Evolutionary conservation across 2,888 invertebrate genomes (phyloP), one percentile per base, ranked within the genome.

Genomic region (Tholera decimalis): DNA sequence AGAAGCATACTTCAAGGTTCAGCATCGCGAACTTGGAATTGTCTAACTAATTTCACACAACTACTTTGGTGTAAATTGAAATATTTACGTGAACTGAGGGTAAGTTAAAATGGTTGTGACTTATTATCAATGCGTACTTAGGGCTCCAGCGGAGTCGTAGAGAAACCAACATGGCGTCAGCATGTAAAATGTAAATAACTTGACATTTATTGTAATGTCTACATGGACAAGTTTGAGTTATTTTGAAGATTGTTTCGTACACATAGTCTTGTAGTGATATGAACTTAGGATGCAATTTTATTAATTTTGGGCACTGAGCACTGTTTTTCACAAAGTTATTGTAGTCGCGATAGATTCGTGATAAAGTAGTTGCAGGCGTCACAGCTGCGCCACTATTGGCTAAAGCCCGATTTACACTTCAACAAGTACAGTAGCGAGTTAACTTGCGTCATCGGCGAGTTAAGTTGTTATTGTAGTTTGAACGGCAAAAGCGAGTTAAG

Each of bases 21-120:
- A 90, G 97, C 96, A 88, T 94, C 96, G 85, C 96, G 96, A 93
- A 97, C 97, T 96, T 97, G 97, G 97, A 96, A 97, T 95, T 96
- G 96, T 90, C 91, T 96, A 87, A 93, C 96, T 84, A 96, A 96
- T 93, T 95, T 96, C 84, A 96, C 96, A 83, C 96, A 96, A 91
- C 91, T 93, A 81, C 90, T 96, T 91, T 97, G 97, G 96, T 96
- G 95, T 91, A 96, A 96, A 96, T 92, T 97, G 87, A 95, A 93
- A 91, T 92, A 94, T 87, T 88, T 95, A 88, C 89, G 95, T 88
- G 94, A 94, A 80, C 86, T 95, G 83, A 95, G 93, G 94, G 95
- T 95, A 92, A 95, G 95, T 94, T 79, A 65, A 55, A 80, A 83
- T 79, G 75, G 75, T 73, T 83, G 82, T 80, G 82, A 77, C 82